Conservation (phyloP, 2,888 invertebrate species). For the Diarsia rubi region DNA sequence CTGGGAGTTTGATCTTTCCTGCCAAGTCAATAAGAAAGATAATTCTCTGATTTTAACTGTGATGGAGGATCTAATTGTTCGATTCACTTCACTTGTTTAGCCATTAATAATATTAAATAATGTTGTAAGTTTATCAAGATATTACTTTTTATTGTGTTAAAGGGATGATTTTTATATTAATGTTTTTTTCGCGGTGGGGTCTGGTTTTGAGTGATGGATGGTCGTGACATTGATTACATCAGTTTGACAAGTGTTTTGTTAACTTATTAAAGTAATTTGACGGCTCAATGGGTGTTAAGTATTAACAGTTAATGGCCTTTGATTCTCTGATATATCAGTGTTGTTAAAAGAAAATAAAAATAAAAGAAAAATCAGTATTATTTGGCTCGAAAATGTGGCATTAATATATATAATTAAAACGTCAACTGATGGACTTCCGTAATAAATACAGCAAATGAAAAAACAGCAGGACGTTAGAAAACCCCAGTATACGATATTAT, state of each 20-base stretch:
- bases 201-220: constrained; percentile 53
- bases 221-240: constrained; percentile 36
- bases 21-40: neutral
- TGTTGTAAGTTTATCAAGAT: constrained; percentile 60
- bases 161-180: constrained; percentile 58
- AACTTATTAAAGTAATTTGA: constrained; percentile 40
- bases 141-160: constrained; percentile 56
- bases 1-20: constrained; percentile 31
- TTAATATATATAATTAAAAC: no score
- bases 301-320: neutral
- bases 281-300: constrained; percentile 5
- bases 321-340: neutral
- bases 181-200: constrained; percentile 37
- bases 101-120: constrained; percentile 67
- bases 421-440: neutral
- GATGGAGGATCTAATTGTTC: constrained; percentile 52
- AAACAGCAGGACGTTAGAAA: neutral
- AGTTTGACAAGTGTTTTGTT: constrained; percentile 49
- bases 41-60: constrained; percentile 36
- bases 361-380: no score
- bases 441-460: neutral
- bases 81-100: constrained; percentile 65
- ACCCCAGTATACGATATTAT: neutral
- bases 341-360: no score
- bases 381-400: no score